A percentile compares a stretch with the other conserved stretches of the same genome.
phyloP scores from a whole-genome alignment of 2,113 vertebrate species.

The Ramphastos sulfuratus region DNA sequence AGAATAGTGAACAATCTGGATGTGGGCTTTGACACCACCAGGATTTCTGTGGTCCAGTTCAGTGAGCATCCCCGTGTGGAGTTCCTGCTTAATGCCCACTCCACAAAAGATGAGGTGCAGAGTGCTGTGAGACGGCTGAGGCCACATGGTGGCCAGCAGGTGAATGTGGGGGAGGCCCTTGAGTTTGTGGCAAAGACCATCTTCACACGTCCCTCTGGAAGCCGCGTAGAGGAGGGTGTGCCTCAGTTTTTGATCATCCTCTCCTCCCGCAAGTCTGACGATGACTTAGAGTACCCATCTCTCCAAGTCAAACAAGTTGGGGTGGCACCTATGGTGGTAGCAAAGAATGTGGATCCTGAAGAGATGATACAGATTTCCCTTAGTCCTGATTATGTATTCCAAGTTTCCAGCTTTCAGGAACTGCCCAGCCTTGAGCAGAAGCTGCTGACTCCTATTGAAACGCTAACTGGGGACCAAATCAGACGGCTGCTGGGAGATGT shows the following conservation, averaged over 20 bases:
- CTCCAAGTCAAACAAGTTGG: constrained; percentile 81
- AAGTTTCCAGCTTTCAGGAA: constrained; percentile 83
- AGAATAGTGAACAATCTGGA: constrained; percentile 85
- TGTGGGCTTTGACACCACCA: constrained; percentile 84
- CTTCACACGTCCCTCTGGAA: constrained; percentile 89
- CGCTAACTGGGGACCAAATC: constrained; percentile 75
- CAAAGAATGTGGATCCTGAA: constrained; percentile 76
- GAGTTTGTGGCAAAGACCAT: constrained; percentile 87
- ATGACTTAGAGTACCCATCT: constrained; percentile 82
- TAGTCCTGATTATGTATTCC: constrained; percentile 82
- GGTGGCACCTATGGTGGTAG: constrained; percentile 86
- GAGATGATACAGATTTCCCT: constrained; percentile 87
- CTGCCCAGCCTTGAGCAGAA: constrained; percentile 82
- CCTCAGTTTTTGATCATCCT: constrained; percentile 93
- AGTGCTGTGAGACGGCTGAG: constrained; percentile 76
- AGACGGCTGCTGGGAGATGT: constrained; percentile 46
- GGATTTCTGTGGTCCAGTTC: constrained; percentile 92
- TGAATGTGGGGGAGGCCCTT: constrained; percentile 87
- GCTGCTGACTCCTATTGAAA: constrained; percentile 82
- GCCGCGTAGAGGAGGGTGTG: constrained; percentile 90
- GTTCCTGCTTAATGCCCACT: constrained; percentile 86
- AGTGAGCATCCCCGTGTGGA: constrained; percentile 84
- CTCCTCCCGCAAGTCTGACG: constrained; percentile 82
- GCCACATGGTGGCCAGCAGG: constrained; percentile 80
- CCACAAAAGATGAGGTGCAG: constrained; percentile 86